Conservation (phyloP, 2,113 vertebrate genomes). For the Plestiodon gilberti region DNA sequence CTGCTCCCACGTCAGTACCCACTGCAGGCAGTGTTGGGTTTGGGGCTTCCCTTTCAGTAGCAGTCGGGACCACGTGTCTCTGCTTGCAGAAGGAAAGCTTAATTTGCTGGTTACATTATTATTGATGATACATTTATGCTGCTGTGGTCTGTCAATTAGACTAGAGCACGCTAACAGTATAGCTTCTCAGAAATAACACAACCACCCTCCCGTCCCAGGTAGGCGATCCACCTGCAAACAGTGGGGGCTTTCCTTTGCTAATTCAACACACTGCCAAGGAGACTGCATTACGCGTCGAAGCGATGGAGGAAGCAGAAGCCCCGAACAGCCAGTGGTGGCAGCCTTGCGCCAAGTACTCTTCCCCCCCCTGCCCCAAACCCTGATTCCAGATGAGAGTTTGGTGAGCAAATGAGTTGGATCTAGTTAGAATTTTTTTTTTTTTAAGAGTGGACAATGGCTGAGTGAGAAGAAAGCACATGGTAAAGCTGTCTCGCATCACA, state of each 20-base stretch:
- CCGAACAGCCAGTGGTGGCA: slow-evolving; percentile 67
- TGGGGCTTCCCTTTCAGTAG: background rate
- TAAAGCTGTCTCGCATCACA: slow-evolving; percentile 64
- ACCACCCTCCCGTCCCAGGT: background rate
- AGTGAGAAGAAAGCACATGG: slow-evolving; percentile 71
- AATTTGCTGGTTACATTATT: background rate
- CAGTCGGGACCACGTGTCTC: background rate
- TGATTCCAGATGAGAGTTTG: slow-evolving; percentile 19
- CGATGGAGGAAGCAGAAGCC: slow-evolving; percentile 72
- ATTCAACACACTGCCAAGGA: slow-evolving; percentile 17
- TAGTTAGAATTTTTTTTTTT: background rate
- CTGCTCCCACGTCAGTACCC: too few relatives aligned
- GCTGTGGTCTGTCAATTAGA: background rate
- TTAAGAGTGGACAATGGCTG: slow-evolving; percentile 66
- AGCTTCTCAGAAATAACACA: slow-evolving; percentile 33
- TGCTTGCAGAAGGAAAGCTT: background rate
- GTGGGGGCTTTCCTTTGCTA: background rate
- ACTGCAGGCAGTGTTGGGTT: too few relatives aligned
- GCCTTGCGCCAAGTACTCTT: background rate
- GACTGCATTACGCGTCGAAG: slow-evolving; percentile 55
- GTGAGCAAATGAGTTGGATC: slow-evolving; percentile 64
- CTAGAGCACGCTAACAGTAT: slow-evolving; percentile 15
- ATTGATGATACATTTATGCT: too few relatives aligned
- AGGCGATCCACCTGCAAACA: slow-evolving; percentile 30
- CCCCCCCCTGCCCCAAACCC: background rate